A percentile compares a stretch with the other conserved stretches of the same genome.
phyloP scores from a whole-genome alignment of 2,888 invertebrate species.

The Dascillus cervinus region DNA sequence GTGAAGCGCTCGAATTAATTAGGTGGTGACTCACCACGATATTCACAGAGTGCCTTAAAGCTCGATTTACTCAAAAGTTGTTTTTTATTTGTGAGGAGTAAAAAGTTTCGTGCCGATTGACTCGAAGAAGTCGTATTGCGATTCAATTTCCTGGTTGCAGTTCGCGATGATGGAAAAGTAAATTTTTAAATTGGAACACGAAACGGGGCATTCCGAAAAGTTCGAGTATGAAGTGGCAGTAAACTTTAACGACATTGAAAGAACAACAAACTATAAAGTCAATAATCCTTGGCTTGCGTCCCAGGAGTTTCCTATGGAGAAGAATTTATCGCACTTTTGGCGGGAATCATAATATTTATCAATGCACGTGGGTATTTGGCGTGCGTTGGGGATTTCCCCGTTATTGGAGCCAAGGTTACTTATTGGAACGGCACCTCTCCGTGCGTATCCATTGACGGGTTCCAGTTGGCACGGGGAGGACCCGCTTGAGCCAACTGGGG shows the following conservation, averaged over 20 bases:
- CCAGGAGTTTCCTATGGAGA: constrained; percentile 18
- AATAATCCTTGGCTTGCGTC: constrained; percentile 15
- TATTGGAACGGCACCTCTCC: constrained; percentile 25
- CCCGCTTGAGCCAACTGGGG: constrained; percentile 34
- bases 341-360: constrained; percentile 29
- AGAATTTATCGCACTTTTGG: constrained; percentile 20
- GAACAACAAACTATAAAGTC: constrained; percentile 13
- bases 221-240: too few relatives aligned
- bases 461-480: constrained; percentile 37
- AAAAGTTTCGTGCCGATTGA: too few relatives aligned
- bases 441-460: constrained; percentile 31
- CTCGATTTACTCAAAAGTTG: too few relatives aligned
- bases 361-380: constrained; percentile 30
- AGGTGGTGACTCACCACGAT: too few relatives aligned
- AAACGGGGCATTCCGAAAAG: too few relatives aligned
- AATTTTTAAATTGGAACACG: too few relatives aligned
- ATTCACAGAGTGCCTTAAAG: too few relatives aligned
- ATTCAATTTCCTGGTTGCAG: too few relatives aligned
- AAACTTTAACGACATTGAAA: neutral
- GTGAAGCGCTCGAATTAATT: too few relatives aligned
- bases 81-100: too few relatives aligned
- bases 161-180: too few relatives aligned
- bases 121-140: too few relatives aligned
- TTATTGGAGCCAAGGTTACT: constrained; percentile 30
- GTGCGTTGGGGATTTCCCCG: constrained; percentile 29